phyloP scores from a whole-genome alignment of 2,113 vertebrate genomes.

The Anseranas semipalmata region DNA sequence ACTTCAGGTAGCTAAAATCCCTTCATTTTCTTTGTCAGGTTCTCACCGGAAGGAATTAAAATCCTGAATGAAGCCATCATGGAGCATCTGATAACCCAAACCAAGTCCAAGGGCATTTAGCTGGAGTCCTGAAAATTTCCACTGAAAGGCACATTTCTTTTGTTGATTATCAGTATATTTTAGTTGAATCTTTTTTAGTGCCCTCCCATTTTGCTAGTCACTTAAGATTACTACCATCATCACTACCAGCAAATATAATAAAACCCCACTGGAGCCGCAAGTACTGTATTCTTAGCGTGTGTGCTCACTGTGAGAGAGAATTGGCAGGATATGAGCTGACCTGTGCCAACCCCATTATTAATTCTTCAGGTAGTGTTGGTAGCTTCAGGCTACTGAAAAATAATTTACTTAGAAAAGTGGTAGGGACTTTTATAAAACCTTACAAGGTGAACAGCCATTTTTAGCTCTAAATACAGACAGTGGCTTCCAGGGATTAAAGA shows the following conservation, averaged over 20 bases:
- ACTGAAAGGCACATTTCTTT: neutral
- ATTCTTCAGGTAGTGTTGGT: conserved; percentile 49
- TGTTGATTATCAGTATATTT: neutral
- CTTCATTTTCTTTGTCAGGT: neutral
- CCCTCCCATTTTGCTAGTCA: neutral
- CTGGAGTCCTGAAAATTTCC: neutral
- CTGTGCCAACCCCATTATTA: conserved; percentile 39
- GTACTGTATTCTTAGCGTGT: neutral
- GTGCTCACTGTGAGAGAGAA: neutral
- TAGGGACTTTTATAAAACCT: neutral
- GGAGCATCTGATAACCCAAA: neutral
- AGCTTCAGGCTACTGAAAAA: conserved; percentile 54
- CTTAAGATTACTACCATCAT: neutral
- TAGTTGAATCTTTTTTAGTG: neutral
- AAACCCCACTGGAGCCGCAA: neutral
- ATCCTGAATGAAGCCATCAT: neutral
- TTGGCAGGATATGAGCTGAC: neutral
- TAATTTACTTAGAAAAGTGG: conserved; percentile 58
- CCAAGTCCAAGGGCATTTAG: neutral
- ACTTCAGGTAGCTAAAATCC: neutral
- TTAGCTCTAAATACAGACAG: conserved; percentile 13
- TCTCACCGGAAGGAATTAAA: neutral
- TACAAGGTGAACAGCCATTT: conserved; percentile 20
- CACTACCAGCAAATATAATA: neutral
- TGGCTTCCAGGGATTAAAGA: neutral